Evolutionary conservation across 2,888 invertebrate genomes (phyloP).

Genomic region (Agrotis puta): DNA sequence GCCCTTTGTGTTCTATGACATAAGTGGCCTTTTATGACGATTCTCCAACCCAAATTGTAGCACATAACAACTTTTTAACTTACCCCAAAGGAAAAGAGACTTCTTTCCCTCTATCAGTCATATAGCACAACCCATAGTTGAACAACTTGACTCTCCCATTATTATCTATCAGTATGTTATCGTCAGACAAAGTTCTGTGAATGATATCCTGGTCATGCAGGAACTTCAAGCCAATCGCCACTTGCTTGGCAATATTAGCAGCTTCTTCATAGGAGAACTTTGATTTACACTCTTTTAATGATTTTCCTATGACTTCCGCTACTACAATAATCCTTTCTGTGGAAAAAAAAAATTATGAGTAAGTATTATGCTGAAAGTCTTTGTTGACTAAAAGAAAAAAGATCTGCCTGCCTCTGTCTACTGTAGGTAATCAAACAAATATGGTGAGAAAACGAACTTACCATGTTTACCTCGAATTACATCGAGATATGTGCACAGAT

Average conservation of each 20-base stretch:
- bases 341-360: conserved; percentile 34
- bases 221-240: conserved; percentile 93
- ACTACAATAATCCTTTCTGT: conserved; percentile 95
- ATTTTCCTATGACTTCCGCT: conserved; percentile 94
- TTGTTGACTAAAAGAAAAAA: too few species aligned
- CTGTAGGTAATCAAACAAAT: too few species aligned
- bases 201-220: conserved; percentile 94
- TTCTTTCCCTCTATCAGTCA: conserved; percentile 96
- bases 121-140: conserved; percentile 98
- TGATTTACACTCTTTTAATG: conserved; percentile 90
- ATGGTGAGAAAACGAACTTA: conserved; percentile 77
- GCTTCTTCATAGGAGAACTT: conserved; percentile 88
- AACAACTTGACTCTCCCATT: conserved; percentile 95
- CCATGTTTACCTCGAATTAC: conserved; percentile 98
- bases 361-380: too few species aligned
- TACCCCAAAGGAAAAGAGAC: conserved; percentile 97
- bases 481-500: conserved; percentile 97
- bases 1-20: too few species aligned
- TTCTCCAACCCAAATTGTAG: too few species aligned
- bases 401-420: too few species aligned
- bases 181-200: conserved; percentile 95
- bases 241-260: conserved; percentile 93
- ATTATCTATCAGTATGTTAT: conserved; percentile 95
- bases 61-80: conserved; percentile 63
- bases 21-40: too few species aligned